phyloP scores from a whole-genome alignment of 2,797 vertebrate species.

The Crotalus adamanteus region DNA sequence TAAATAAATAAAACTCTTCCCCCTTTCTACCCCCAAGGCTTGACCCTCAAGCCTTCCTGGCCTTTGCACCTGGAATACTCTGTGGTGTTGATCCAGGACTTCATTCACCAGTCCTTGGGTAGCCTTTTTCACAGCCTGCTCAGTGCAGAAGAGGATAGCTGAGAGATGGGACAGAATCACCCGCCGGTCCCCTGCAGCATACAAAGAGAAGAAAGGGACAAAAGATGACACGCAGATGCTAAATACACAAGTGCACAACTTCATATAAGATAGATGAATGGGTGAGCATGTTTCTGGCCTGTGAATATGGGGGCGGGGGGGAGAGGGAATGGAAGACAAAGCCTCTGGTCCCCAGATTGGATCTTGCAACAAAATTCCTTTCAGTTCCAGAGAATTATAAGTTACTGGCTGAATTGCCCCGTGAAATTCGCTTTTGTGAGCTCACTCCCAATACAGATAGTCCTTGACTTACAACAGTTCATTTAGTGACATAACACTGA shows the following conservation, averaged over 20 bases:
- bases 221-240: background rate
- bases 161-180: constrained; percentile 49
- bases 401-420: background rate
- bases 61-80: constrained; percentile 44
- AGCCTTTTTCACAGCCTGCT: constrained; percentile 23
- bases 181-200: constrained; percentile 39
- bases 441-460: background rate
- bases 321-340: background rate
- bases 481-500: background rate
- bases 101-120: constrained; percentile 39
- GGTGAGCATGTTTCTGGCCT: background rate
- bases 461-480: background rate
- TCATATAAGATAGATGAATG: background rate
- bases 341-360: background rate
- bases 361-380: background rate
- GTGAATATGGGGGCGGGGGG: background rate
- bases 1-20: background rate
- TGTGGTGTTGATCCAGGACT: constrained; percentile 38
- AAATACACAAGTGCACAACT: background rate
- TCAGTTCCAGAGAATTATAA: background rate
- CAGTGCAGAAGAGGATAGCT: constrained; percentile 52
- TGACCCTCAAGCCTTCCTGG: background rate
- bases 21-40: background rate
- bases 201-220: background rate
- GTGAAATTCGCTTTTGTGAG: background rate